Evolutionary conservation across 2,888 invertebrate genomes (phyloP).

Genomic region (Clanis bilineata): DNA sequence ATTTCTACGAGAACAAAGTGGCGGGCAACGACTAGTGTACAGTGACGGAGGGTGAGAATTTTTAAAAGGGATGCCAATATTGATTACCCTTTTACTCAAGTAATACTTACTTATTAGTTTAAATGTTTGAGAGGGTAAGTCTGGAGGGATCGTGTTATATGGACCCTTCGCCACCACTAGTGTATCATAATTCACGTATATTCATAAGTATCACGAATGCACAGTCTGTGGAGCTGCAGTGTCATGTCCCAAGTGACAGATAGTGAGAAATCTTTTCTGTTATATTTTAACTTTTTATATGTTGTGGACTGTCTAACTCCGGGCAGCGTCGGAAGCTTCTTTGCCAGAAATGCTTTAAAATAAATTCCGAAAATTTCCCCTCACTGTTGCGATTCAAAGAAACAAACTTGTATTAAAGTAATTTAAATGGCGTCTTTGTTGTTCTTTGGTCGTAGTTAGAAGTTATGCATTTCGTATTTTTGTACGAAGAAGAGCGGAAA

Average conservation of each 20-base stretch:
- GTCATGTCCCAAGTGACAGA: slow-evolving; percentile 15
- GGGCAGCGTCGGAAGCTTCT: slow-evolving; percentile 64
- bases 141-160: too few relatives aligned
- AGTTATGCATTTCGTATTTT: slow-evolving; percentile 61
- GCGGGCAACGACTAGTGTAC: too few relatives aligned
- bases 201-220: slow-evolving; percentile 17
- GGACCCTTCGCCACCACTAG: too few relatives aligned
- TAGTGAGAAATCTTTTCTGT: slow-evolving; percentile 40
- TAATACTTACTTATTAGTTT: too few relatives aligned
- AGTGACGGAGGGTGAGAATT: too few relatives aligned
- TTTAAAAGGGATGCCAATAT: too few relatives aligned
- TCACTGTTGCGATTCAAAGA: slow-evolving; percentile 67
- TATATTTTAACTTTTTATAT: slow-evolving; percentile 48
- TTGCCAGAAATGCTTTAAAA: slow-evolving; percentile 70
- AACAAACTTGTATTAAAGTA: slow-evolving; percentile 73
- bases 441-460: slow-evolving; percentile 57
- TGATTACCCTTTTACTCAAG: too few relatives aligned
- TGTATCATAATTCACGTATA: slow-evolving; percentile 14
- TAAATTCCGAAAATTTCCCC: slow-evolving; percentile 74
- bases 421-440: slow-evolving; percentile 72
- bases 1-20: too few relatives aligned
- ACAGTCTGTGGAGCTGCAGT: slow-evolving; percentile 22
- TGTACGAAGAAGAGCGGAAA: slow-evolving; percentile 34
- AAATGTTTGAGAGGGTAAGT: too few relatives aligned
- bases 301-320: slow-evolving; percentile 57